phyloP scores from a whole-genome alignment of 1,140 invertebrate genomes.

The Argopecten irradians region DNA sequence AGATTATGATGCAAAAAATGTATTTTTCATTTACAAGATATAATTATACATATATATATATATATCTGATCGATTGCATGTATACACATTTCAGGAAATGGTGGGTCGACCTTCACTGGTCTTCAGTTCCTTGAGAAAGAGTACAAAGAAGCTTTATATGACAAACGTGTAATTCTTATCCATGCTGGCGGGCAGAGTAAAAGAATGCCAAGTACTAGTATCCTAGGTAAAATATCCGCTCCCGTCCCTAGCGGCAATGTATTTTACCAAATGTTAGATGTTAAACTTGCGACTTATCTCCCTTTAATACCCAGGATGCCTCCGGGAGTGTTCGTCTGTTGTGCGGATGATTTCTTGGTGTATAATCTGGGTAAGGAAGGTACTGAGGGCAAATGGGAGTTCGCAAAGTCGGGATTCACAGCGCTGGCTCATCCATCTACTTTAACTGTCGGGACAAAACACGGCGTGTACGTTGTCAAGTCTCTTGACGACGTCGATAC shows the following conservation, averaged over 20 bases:
- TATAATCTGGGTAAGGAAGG: conserved; percentile 68
- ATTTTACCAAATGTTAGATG: conserved; percentile 76
- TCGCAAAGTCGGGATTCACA: conserved; percentile 75
- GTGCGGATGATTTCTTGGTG: conserved; percentile 78
- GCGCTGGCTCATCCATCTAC: conserved; percentile 78
- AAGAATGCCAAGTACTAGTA: conserved; percentile 76
- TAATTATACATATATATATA: not conserved
- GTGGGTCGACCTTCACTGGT: conserved; percentile 76
- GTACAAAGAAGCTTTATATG: conserved; percentile 68
- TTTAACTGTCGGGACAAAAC: conserved; percentile 74
- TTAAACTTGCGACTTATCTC: conserved; percentile 77
- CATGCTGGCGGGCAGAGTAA: conserved; percentile 79
- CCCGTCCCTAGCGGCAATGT: conserved; percentile 72
- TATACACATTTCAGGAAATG: conserved; percentile 74
- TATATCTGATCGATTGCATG: conserved; percentile 19
- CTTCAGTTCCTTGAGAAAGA: conserved; percentile 66
- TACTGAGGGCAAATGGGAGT: conserved; percentile 57
- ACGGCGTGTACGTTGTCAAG: conserved; percentile 78
- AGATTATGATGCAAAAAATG: not conserved
- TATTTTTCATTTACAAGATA: not conserved
- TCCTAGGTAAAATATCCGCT: conserved; percentile 78
- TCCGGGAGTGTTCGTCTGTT: conserved; percentile 77
- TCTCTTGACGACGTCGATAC: conserved; percentile 53
- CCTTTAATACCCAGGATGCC: conserved; percentile 76
- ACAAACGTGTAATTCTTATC: conserved; percentile 75